Evolutionary conservation across 2,797 vertebrate species (phyloP), one percentile per base, ranked within the genome.

Genomic region (Gouania willdenowi): DNA sequence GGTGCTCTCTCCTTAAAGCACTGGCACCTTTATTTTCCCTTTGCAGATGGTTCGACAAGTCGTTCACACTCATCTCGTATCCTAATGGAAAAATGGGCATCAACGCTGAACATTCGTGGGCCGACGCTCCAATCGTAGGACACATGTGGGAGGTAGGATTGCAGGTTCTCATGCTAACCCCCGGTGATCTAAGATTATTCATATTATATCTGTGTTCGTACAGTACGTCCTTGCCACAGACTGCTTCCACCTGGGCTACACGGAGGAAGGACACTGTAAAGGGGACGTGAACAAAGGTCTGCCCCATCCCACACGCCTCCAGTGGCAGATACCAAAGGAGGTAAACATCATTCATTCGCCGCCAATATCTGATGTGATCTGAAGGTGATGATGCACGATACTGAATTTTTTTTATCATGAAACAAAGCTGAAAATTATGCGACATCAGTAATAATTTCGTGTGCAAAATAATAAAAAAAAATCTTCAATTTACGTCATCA

Each of bases 31-130:
- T 14, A 1, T 30, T n/a, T 6, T 52, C 8, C 1, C 21, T 4
- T 2, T 9, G 18, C 48, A 97, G 94, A 78, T 98, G 95, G 95
- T 98, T 98, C 18, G 95, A 98, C 83, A 98, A 98, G 51, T 98
- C 95, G 25, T 93, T 98, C 81, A 93, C 73, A 3, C 68, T 98
- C 69, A 76, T 97, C 8, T 89, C 91, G 20, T 98, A 88, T 71
- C 86, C 85, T 48, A 98, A 98, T 1, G 95, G 93, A 15, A 92
- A 91, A 63, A 49, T 96, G 72, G 95, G 95, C 3, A 69, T 92
- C 57, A 98, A 95, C 42, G 77, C 87, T 0, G 95, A 98, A 56
- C 95, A 98, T 40, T 87, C 94, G 0, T 97, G 95, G 95, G 93
- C 94, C 0, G 95, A 98, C 0, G 93, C 95, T 0, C 95, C 95